phyloP scores from a whole-genome alignment of 2,113 vertebrate species.

The Ceyx margarethae region DNA sequence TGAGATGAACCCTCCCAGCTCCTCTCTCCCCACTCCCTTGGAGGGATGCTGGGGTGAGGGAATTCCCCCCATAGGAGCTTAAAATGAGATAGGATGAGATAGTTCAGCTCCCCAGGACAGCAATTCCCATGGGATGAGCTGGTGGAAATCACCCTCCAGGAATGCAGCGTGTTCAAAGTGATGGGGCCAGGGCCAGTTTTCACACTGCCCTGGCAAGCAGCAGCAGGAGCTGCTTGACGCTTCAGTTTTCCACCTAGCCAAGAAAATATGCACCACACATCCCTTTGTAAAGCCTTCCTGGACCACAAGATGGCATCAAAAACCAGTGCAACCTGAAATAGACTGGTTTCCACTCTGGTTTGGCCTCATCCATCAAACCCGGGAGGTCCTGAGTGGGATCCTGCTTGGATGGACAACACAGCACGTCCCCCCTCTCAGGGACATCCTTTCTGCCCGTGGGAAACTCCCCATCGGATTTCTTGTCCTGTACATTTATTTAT shows the following conservation, averaged over 20 bases:
- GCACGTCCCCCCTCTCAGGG: accelerated
- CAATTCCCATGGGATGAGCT: not conserved
- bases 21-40: not conserved
- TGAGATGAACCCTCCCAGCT: not conserved
- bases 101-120: not conserved
- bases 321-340: not conserved
- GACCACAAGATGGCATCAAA: conserved; percentile 54
- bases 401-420: not conserved
- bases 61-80: not conserved
- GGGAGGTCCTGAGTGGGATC: not conserved
- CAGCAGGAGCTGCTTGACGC: not conserved
- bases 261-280: accelerated
- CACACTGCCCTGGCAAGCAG: accelerated
- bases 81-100: not conserved
- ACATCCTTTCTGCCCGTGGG: not conserved
- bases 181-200: not conserved
- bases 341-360: not conserved
- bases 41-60: not conserved
- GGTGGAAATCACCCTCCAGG: not conserved
- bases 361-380: not conserved
- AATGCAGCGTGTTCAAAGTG: not conserved
- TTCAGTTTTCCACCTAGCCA: not conserved
- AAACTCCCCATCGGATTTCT: not conserved
- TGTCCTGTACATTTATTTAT: accelerated
- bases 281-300: not conserved